Conservation (phyloP, 1,140 invertebrate genomes). For the Drosophila chauvacae region DNA sequence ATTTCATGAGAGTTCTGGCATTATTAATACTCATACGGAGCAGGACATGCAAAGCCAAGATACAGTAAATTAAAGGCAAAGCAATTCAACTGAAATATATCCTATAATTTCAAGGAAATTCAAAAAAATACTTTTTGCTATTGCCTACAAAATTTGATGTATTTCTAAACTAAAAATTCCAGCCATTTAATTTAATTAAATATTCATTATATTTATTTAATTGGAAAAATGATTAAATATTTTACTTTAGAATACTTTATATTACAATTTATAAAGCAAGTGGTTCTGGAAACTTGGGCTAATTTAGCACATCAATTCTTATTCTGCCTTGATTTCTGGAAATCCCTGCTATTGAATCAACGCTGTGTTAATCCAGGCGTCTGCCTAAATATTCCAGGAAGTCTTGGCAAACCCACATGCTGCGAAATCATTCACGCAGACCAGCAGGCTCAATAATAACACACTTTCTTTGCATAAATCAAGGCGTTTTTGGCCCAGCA, state of each 20-base stretch:
- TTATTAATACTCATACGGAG: neutral
- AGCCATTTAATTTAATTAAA: no score
- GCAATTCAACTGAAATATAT: neutral
- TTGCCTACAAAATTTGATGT: no score
- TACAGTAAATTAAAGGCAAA: neutral
- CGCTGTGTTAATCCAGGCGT: conserved; percentile 1
- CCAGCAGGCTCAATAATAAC: conserved; percentile 52
- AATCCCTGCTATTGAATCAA: neutral
- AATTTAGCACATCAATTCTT: neutral
- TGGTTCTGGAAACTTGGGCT: neutral
- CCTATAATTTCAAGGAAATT: neutral
- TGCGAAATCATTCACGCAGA: conserved; percentile 63
- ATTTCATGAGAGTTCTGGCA: neutral
- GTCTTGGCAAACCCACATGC: conserved; percentile 34
- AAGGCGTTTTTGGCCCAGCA: conserved; percentile 33
- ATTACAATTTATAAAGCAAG: neutral
- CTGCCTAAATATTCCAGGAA: conserved; percentile 4
- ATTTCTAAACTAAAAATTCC: no score
- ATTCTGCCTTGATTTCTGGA: neutral
- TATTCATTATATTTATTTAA: no score
- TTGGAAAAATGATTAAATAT: no score
- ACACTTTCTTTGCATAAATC: conserved; percentile 63
- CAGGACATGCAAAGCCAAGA: neutral
- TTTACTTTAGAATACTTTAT: no score
- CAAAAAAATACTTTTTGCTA: neutral